These are phyloP conservation scores for Thereva nobilitata DNA, from an alignment of 2,888 invertebrate species.

Conservation along the genomic window DNA sequence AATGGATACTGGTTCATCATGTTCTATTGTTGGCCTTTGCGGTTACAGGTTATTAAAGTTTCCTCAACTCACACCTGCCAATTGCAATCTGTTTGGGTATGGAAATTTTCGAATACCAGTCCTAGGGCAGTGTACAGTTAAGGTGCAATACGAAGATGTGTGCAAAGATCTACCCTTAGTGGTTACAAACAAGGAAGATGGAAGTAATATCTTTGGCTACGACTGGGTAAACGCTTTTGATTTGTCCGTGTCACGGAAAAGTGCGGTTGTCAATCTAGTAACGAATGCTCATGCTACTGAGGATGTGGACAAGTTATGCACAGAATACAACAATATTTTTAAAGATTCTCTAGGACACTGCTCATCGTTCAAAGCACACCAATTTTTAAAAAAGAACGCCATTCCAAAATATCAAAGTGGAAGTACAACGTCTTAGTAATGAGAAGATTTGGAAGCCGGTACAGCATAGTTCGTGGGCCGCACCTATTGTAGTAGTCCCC, in stretches of 20 bases:
- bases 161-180: no score
- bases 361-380: neutral
- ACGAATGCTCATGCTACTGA: no score
- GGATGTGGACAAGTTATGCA: no score
- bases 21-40: neutral
- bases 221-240: no score
- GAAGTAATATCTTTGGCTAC: no score
- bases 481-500: constrained; percentile 22
- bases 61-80: neutral
- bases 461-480: constrained; percentile 31
- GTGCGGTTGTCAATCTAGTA: no score
- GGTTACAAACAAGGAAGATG: no score
- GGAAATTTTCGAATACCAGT: constrained; percentile 1
- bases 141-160: no score
- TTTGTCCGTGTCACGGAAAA: no score
- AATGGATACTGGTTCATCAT: neutral
- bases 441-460: constrained; percentile 31
- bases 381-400: neutral
- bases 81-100: neutral
- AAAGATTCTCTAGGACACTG: neutral
- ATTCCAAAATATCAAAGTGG: constrained; percentile 12
- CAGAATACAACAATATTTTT: no score
- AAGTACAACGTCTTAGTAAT: constrained; percentile 6
- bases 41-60: neutral
- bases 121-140: no score